Evolutionary conservation across 2,888 invertebrate species (phyloP).

Genomic region (Clanis bilineata): DNA sequence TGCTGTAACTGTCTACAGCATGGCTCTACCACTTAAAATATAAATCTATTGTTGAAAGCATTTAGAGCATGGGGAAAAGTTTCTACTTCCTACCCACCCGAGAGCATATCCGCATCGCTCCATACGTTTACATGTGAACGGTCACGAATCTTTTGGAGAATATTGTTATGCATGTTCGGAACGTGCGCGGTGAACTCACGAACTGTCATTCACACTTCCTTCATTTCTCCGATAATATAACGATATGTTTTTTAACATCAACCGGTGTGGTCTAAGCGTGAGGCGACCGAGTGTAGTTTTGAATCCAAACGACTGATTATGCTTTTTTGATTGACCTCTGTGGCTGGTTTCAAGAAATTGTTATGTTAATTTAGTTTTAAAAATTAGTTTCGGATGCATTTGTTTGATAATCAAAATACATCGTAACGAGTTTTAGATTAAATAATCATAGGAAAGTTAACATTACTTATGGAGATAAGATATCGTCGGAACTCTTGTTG

Average conservation of each 20-base stretch:
- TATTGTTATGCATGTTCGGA: slow-evolving; percentile 7
- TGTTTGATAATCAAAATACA: background rate
- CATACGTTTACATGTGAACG: background rate
- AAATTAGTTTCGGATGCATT: background rate
- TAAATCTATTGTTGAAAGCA: background rate
- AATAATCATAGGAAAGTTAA: background rate
- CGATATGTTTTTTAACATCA: slow-evolving; percentile 41
- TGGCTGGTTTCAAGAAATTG: background rate
- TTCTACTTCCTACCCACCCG: too few species aligned
- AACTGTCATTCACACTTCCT: slow-evolving; percentile 46
- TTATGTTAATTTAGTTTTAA: background rate
- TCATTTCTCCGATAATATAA: slow-evolving; percentile 38
- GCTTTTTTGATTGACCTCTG: background rate
- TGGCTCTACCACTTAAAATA: too few species aligned
- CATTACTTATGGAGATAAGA: background rate
- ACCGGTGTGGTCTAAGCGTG: slow-evolving; percentile 8
- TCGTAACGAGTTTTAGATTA: background rate
- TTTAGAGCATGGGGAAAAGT: background rate
- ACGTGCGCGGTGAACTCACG: slow-evolving; percentile 35
- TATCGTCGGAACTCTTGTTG: too few species aligned
- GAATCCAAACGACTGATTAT: background rate
- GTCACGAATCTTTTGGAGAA: background rate
- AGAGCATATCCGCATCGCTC: background rate
- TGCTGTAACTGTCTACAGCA: too few species aligned
- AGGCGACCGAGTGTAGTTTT: background rate